phyloP scores from a whole-genome alignment of 2,888 invertebrate genomes.

The Spodoptera exigua region DNA sequence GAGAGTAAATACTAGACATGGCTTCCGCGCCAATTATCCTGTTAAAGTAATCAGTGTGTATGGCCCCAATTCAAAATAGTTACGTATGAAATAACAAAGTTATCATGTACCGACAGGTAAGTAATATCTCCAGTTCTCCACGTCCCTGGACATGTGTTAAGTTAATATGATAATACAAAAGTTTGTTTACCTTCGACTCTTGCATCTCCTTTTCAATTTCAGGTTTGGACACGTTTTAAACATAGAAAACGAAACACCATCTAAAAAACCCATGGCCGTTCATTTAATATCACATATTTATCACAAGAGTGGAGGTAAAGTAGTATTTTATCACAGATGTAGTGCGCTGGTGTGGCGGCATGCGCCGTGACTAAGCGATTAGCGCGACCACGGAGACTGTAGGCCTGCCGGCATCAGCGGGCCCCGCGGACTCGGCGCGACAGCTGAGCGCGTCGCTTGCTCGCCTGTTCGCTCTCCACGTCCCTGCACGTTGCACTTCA shows the following conservation, averaged over 20 bases:
- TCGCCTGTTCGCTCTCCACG: slow-evolving; percentile 31
- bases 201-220: slow-evolving; percentile 72
- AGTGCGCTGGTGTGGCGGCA: slow-evolving; percentile 69
- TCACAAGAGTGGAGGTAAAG: slow-evolving; percentile 62
- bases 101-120: slow-evolving; percentile 6
- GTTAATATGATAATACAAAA: slow-evolving; percentile 6
- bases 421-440: slow-evolving; percentile 51
- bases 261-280: slow-evolving; percentile 77
- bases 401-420: slow-evolving; percentile 50
- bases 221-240: slow-evolving; percentile 84
- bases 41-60: slow-evolving; percentile 23
- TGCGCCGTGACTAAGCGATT: slow-evolving; percentile 78
- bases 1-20: background rate
- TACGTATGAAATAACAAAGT: slow-evolving; percentile 27
- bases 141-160: slow-evolving; percentile 12
- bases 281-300: slow-evolving; percentile 71
- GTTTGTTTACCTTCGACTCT: slow-evolving; percentile 69
- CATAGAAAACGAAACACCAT: slow-evolving; percentile 78
- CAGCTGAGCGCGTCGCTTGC: slow-evolving; percentile 48
- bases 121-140: slow-evolving; percentile 12
- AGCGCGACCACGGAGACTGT: slow-evolving; percentile 63
- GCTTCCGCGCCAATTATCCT: slow-evolving; percentile 34
- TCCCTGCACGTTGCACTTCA: slow-evolving; percentile 67
- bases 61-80: slow-evolving; percentile 36
- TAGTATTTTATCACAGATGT: slow-evolving; percentile 68